Percentiles rank a stretch among this genome's conserved stretches.
phyloP scores from a whole-genome alignment of 2,113 vertebrate species.

The Amphiprion ocellaris region DNA sequence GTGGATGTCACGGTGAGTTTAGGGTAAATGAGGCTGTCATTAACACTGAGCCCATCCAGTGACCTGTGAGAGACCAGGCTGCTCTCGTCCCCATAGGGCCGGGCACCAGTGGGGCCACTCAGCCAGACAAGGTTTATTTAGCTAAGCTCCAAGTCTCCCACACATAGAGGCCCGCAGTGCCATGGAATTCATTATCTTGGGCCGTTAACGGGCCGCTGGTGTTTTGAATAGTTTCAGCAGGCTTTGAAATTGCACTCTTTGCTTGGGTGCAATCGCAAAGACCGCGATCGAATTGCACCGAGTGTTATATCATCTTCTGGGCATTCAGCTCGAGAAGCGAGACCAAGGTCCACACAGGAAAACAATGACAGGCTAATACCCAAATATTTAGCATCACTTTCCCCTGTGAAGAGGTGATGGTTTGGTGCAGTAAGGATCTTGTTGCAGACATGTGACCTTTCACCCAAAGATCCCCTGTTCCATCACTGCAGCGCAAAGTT shows the following conservation, averaged over 20 bases:
- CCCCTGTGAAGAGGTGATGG: slow-evolving; percentile 19
- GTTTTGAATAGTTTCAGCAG: slow-evolving; percentile 77
- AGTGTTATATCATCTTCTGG: slow-evolving; percentile 63
- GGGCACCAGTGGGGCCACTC: slow-evolving; percentile 70
- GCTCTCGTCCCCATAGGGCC: slow-evolving; percentile 54
- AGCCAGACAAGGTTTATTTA: slow-evolving; percentile 80
- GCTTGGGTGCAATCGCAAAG: slow-evolving; percentile 53
- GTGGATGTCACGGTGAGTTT: slow-evolving; percentile 55
- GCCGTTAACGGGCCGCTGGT: slow-evolving; percentile 55
- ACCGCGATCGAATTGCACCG: slow-evolving; percentile 57
- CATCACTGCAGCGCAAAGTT: neutral
- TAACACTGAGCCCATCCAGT: slow-evolving; percentile 52
- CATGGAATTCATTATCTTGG: slow-evolving; percentile 75
- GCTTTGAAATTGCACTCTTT: slow-evolving; percentile 68
- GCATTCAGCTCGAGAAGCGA: slow-evolving; percentile 15
- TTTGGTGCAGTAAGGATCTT: slow-evolving; percentile 45
- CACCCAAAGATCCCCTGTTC: slow-evolving; percentile 45
- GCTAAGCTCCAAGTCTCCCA: slow-evolving; percentile 75
- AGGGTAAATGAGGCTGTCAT: slow-evolving; percentile 64
- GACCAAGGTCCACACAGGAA: slow-evolving; percentile 50
- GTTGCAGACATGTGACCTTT: slow-evolving; percentile 58
- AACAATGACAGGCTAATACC: slow-evolving; percentile 61
- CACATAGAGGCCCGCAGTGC: slow-evolving; percentile 59
- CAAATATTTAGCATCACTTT: slow-evolving; percentile 69
- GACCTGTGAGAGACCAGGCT: slow-evolving; percentile 71